Percentiles rank a stretch among this genome's conserved stretches.
phyloP scores from a whole-genome alignment of 2,113 vertebrate genomes.

The Heptranchias perlo region DNA sequence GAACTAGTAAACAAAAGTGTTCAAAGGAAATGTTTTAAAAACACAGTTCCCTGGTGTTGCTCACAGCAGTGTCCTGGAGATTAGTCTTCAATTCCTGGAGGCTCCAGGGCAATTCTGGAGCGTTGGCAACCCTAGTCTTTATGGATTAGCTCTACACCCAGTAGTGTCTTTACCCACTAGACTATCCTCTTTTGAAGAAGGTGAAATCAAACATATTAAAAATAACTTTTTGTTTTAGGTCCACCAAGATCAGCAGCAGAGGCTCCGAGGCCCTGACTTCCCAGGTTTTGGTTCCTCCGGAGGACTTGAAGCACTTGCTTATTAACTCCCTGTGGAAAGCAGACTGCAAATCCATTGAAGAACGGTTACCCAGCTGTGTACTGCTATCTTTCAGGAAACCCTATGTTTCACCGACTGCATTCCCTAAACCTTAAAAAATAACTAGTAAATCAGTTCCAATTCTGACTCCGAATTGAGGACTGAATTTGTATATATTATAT shows the following conservation, averaged over 20 bases:
- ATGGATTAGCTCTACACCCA: not conserved
- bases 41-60: no score
- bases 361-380: not conserved
- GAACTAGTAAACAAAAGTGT: no score
- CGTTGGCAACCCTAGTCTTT: no score
- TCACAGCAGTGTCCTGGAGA: no score
- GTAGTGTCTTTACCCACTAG: not conserved
- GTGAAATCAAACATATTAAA: not conserved
- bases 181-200: not conserved
- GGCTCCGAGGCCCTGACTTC: not conserved
- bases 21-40: no score
- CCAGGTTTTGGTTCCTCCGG: no score
- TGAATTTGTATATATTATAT: constrained; percentile 12
- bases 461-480: not conserved
- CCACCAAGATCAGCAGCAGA: no score
- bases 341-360: not conserved
- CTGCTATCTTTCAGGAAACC: constrained; percentile 2
- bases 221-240: not conserved
- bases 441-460: constrained; percentile 25
- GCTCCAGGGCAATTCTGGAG: no score
- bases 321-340: not conserved
- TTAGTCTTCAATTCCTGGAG: no score
- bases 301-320: not conserved
- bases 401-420: not conserved
- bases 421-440: constrained; percentile 9